These are phyloP conservation scores for Oenanthe oenanthe DNA, from an alignment of 2,113 vertebrate species.

Conservation along the genomic window DNA sequence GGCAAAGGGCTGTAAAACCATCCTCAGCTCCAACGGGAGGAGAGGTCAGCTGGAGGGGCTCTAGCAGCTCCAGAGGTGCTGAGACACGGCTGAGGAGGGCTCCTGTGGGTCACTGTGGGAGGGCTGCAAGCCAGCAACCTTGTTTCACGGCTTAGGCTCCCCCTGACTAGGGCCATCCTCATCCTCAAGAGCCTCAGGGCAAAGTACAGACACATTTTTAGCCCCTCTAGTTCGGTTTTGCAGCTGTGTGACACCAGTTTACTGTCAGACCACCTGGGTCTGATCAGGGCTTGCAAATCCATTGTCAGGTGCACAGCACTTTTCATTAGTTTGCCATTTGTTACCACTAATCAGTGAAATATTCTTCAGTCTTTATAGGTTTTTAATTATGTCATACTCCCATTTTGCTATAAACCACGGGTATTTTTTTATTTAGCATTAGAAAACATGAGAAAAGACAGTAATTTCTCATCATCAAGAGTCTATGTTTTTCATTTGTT, in stretches of 20 bases:
- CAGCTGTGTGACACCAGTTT: background rate
- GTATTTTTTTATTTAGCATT: background rate
- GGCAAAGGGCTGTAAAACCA: slow-evolving; percentile 34
- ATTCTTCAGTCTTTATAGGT: background rate
- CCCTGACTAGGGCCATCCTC: rapidly evolving
- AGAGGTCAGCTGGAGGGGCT: background rate
- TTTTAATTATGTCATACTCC: background rate
- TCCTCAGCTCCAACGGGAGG: background rate
- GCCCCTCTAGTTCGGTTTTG: background rate
- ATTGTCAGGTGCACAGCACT: background rate
- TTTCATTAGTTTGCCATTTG: background rate
- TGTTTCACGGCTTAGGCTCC: background rate
- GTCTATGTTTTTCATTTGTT: background rate
- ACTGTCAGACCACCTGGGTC: background rate
- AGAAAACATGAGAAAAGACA: background rate
- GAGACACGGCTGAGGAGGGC: background rate
- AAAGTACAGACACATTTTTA: background rate
- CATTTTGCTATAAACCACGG: background rate
- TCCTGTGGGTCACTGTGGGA: background rate
- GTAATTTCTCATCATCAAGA: background rate
- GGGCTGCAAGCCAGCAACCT: background rate
- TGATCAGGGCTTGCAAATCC: background rate
- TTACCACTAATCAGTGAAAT: background rate
- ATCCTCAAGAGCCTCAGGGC: background rate
- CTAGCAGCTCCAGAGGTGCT: background rate